Conservation (phyloP, 2,797 vertebrate genomes). For the Gallinago solitaria region DNA sequence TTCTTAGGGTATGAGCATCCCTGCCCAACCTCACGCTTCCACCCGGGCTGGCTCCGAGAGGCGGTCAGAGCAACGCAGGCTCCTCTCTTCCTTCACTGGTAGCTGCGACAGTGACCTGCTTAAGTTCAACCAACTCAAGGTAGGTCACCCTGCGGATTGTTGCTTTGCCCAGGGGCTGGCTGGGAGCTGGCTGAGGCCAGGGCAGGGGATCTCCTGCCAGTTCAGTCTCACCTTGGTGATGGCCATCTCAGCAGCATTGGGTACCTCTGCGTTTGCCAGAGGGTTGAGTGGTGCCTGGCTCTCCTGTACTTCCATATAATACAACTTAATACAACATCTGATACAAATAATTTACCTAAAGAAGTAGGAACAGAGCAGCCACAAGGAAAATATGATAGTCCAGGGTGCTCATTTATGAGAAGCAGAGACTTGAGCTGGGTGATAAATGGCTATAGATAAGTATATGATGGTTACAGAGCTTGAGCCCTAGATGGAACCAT, state of each 20-base stretch:
- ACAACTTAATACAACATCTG: background rate
- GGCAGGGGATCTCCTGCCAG: background rate
- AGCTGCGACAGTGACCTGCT: slow-evolving; percentile 97
- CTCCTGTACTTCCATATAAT: background rate
- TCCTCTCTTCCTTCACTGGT: slow-evolving; percentile 91
- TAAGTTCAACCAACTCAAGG: slow-evolving; percentile 99
- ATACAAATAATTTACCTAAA: background rate
- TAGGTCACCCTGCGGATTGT: slow-evolving; percentile 20
- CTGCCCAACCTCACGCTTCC: slow-evolving; percentile 93
- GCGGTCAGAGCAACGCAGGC: slow-evolving; percentile 92
- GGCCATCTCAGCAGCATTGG: background rate
- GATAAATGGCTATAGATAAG: background rate
- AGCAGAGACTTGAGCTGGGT: background rate
- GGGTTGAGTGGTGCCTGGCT: background rate
- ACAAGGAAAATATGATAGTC: background rate
- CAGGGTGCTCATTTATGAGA: background rate
- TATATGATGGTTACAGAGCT: background rate
- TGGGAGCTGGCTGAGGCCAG: background rate
- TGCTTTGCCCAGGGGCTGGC: background rate
- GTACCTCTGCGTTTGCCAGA: background rate
- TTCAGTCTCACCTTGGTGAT: background rate
- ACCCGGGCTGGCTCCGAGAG: slow-evolving; percentile 94
- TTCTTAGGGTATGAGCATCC: slow-evolving; percentile 95
- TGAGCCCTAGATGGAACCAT: background rate
- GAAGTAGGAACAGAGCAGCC: background rate